A percentile compares a stretch with the other conserved stretches of the same genome.
phyloP scores from a whole-genome alignment of 1,140 invertebrate genomes.

The Magallana ariakensis region DNA sequence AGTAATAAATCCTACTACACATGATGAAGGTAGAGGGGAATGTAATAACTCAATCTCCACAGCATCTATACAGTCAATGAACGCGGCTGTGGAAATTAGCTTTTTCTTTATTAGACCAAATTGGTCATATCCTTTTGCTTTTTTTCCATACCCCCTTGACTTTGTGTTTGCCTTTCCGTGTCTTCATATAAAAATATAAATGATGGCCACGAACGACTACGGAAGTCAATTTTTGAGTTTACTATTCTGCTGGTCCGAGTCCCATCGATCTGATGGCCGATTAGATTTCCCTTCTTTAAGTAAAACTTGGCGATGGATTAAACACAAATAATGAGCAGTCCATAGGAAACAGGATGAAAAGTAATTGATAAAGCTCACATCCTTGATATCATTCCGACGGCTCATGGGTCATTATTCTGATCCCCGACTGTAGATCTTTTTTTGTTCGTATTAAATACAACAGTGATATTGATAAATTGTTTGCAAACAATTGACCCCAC shows the following conservation, averaged over 20 bases:
- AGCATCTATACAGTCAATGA: not conserved
- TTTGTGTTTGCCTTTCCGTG: not conserved
- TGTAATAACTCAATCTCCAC: not conserved
- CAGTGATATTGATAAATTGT: constrained; percentile 1
- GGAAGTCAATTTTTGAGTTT: not conserved
- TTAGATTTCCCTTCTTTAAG: not conserved
- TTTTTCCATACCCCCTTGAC: not conserved
- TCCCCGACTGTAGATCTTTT: not conserved
- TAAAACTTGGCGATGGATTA: constrained; percentile 24
- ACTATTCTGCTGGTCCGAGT: not conserved
- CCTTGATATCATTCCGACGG: not conserved
- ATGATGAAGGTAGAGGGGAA: not conserved
- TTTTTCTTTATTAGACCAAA: not conserved
- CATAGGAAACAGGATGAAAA: not conserved
- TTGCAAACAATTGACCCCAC: not conserved
- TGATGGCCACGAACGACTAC: not conserved
- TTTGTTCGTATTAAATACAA: not conserved
- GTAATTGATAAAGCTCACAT: constrained; percentile 10
- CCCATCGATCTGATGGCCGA: not conserved
- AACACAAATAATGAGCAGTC: constrained; percentile 12
- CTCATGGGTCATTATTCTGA: not conserved
- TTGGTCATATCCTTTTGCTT: not conserved
- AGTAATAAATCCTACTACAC: not conserved
- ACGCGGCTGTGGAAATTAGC: not conserved
- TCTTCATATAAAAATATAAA: not conserved